These are phyloP conservation scores for Babylonia areolata DNA, from an alignment of 1,140 invertebrate species.

Conservation along the genomic window DNA sequence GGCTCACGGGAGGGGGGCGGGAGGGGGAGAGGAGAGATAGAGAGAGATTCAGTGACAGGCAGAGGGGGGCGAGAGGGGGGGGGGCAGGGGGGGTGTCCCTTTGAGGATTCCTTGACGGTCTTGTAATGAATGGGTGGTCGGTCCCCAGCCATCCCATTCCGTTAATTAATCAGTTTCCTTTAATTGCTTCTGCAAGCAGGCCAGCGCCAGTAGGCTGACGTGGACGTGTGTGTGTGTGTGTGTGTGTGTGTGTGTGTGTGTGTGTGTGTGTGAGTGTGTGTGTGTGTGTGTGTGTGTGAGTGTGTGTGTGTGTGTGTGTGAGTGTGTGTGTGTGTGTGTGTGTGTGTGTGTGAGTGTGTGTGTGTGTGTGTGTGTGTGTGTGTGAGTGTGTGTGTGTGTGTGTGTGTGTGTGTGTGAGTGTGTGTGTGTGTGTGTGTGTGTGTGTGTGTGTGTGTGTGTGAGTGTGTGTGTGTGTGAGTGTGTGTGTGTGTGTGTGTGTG, in stretches of 20 bases:
- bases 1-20: no score
- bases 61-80: not conserved
- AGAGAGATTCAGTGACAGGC: not conserved
- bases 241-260: not conserved
- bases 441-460: not conserved
- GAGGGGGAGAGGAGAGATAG: no score
- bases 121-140: no score
- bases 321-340: constrained; percentile 1
- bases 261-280: constrained; percentile 3
- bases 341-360: not conserved
- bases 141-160: no score
- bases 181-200: no score
- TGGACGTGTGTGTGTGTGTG: not conserved
- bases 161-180: no score
- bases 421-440: constrained; percentile 13
- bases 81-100: not conserved
- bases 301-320: not conserved
- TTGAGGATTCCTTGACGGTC: no score
- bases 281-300: not conserved
- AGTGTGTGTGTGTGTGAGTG: not conserved
- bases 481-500: constrained; percentile 5
- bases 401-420: not conserved
- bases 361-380: constrained; percentile 3
- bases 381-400: constrained; percentile 2
- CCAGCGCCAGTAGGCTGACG: no score